Evolutionary conservation across 35 echinoderm and acorn worm species (phyloP).

Genomic region (Anneissia japonica): DNA sequence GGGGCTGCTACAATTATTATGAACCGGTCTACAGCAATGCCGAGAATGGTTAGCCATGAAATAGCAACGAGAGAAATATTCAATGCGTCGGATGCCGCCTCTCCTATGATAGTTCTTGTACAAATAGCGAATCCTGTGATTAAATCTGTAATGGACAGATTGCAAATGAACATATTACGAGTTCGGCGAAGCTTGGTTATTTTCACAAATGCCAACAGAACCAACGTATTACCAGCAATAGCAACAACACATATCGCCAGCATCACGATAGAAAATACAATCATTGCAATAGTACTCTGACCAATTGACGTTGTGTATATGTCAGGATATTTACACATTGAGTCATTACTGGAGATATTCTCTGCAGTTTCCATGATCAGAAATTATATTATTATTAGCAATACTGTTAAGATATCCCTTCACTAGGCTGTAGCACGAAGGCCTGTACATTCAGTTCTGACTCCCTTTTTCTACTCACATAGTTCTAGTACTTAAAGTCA

Average conservation of each 20-base stretch:
- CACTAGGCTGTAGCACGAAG: too few relatives aligned
- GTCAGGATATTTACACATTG: not conserved
- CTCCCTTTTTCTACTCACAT: too few relatives aligned
- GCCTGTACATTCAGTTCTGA: not conserved
- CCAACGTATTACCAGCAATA: not conserved
- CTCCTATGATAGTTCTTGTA: not conserved
- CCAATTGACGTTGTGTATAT: not conserved
- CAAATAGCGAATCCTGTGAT: not conserved
- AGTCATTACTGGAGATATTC: not conserved
- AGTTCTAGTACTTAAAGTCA: not conserved
- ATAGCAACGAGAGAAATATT: not conserved
- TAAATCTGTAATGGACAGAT: not conserved
- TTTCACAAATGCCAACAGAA: not conserved
- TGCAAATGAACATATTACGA: not conserved
- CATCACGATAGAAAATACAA: not conserved
- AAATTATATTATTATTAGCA: too few relatives aligned
- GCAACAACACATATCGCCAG: not conserved
- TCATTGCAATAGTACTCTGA: not conserved
- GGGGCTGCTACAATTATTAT: not conserved
- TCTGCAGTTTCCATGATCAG: not conserved
- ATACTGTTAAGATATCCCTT: too few relatives aligned
- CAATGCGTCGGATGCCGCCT: not conserved
- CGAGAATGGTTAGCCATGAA: not conserved
- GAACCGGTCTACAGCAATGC: not conserved
- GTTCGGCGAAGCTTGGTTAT: not conserved